Evolutionary conservation across 2,888 invertebrate species (phyloP), one percentile per base, ranked within the genome.

Genomic region (Agriopis aurantiaria): DNA sequence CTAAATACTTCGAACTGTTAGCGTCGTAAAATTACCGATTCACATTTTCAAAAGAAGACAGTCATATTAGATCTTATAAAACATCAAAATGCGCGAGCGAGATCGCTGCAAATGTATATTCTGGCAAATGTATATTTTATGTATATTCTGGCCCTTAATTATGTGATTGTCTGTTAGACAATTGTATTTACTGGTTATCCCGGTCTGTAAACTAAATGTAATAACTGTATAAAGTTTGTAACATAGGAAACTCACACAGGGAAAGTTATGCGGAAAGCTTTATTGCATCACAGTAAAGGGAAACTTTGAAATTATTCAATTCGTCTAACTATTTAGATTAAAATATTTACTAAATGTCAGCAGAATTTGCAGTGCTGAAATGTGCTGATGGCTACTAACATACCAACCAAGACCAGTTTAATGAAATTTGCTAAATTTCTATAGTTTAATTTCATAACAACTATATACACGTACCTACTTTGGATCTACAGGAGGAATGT

Each of bases 291-390:
- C 66, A 43, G 59, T 58, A 58, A 58, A 62, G 59, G 43, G 48
- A 59, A 70, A 70, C 70, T 70, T 70, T 51, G 48, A 48, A 59
- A 70, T 70, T 58, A 66, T 68, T 65, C 61, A 46, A 68, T 56
- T 40, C 14, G 12, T 58, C 49, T 60, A 57, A 43, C 56, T n/a
- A 58, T 66, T 61, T 71, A 64, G 46, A 56, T 60, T 59, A 60
- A 55, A 56, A 56, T 51, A 64, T 56, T 57, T 56, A 52, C 23
- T 56, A 51, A 51, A 14, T 40, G 41, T 45, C 33, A 23, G 5
- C 49, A 55, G 53, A 43, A 43, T 57, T 57, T n/a, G 56, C 43
- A 43, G 14, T 14, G 43, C 10, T n/a, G n/a, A n/a, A n/a, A n/a
- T n/a, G n/a, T n/a, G n/a, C n/a, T 57, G 43, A 41, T 14, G 41